These are phyloP conservation scores for Gavia stellata DNA, from an alignment of 2,113 vertebrate genomes.

Conservation along the genomic window DNA sequence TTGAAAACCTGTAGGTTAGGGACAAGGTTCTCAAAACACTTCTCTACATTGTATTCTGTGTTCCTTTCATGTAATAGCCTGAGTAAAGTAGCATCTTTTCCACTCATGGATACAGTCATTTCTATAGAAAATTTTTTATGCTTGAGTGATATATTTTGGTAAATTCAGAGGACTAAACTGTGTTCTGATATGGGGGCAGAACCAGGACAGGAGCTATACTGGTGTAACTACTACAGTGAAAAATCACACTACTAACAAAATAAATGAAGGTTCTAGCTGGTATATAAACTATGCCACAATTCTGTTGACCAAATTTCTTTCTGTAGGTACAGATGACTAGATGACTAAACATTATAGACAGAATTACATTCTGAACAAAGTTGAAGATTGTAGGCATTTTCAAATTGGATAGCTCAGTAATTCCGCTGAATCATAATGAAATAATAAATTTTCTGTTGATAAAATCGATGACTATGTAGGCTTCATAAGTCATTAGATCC, in stretches of 20 bases:
- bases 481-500: not conserved
- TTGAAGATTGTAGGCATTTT: not conserved
- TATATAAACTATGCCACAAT: not conserved
- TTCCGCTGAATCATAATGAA: not conserved
- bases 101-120: not conserved
- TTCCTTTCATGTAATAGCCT: not conserved
- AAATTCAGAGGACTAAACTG: not conserved
- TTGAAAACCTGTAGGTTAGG: not conserved
- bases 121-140: not conserved
- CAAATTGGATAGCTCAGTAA: not conserved
- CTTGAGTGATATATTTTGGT: not conserved
- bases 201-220: not conserved
- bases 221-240: not conserved
- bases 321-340: not conserved
- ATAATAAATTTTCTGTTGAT: not conserved
- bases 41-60: not conserved
- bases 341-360: not conserved
- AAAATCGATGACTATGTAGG: not conserved
- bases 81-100: not conserved
- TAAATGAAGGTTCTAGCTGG: not conserved
- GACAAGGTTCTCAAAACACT: not conserved
- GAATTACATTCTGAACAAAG: not conserved
- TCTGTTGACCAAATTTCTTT: not conserved
- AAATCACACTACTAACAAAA: not conserved
- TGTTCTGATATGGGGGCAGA: not conserved